Percentiles rank a stretch among this genome's conserved stretches.
These are phyloP conservation scores for Caradrina kadenii DNA, from an alignment of 2,888 invertebrate species.

Conservation along the genomic window DNA sequence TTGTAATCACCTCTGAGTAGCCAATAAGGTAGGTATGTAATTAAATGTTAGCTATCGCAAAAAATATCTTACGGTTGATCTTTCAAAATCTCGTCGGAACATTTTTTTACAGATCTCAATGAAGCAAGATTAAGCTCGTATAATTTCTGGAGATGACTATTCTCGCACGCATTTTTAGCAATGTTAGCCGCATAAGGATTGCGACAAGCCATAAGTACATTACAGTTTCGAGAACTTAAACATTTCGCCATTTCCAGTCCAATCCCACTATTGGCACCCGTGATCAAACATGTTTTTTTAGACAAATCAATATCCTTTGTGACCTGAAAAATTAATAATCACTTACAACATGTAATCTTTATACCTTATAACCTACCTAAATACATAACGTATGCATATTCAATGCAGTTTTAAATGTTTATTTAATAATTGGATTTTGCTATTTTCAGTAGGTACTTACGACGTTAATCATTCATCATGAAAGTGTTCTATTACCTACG, in stretches of 20 bases:
- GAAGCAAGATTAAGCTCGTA: constrained; percentile 83
- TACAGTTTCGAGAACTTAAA: constrained; percentile 95
- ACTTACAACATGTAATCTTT: background rate
- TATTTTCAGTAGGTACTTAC: too few relatives aligned
- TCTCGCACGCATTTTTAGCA: constrained; percentile 71
- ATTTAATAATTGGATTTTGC: too few relatives aligned
- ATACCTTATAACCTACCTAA: too few relatives aligned
- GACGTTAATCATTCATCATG: too few relatives aligned
- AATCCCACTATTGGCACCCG: constrained; percentile 98
- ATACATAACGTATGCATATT: too few relatives aligned
- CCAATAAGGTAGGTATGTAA: background rate
- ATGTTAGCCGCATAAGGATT: constrained; percentile 91
- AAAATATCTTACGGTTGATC: constrained; percentile 34
- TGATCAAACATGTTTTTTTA: constrained; percentile 95
- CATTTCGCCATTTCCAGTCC: constrained; percentile 97
- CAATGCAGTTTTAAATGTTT: too few relatives aligned
- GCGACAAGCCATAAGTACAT: constrained; percentile 96
- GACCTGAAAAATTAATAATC: constrained; percentile 82
- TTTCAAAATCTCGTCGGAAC: constrained; percentile 73
- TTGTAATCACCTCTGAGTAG: background rate
- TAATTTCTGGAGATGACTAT: constrained; percentile 68
- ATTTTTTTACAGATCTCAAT: constrained; percentile 80
- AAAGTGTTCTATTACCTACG: too few relatives aligned
- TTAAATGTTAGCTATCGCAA: background rate
- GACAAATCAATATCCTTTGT: constrained; percentile 95